phyloP scores from a whole-genome alignment of 2,888 invertebrate species.

The Rhyacophila evoluta region DNA sequence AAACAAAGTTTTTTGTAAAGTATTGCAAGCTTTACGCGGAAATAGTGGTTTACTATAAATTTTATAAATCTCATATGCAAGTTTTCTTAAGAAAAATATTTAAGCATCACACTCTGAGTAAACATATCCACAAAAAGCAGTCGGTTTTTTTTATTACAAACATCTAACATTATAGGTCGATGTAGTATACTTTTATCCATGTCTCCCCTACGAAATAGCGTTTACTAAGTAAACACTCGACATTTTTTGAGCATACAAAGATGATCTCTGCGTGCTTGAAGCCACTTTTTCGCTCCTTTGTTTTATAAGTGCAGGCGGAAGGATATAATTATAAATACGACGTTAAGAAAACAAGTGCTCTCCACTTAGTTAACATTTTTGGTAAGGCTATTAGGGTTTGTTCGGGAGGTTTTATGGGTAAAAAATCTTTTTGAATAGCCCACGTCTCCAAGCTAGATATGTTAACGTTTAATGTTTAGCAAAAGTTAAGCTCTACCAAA shows the following conservation, averaged over 20 bases:
- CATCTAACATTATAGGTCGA: constrained; percentile 3
- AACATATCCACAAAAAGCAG: background rate
- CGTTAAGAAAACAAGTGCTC: background rate
- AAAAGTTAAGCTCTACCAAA: no score
- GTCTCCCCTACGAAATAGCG: constrained; percentile 26
- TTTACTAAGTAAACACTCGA: constrained; percentile 47
- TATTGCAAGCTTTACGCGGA: no score
- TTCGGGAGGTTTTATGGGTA: background rate
- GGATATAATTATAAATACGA: constrained; percentile 40
- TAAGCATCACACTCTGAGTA: background rate
- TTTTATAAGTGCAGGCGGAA: constrained; percentile 34
- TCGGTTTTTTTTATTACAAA: constrained; percentile 2
- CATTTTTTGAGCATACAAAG: constrained; percentile 45
- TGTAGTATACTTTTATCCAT: background rate
- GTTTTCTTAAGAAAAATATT: no score
- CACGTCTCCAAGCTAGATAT: no score
- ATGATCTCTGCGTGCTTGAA: constrained; percentile 28
- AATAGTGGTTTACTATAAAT: no score
- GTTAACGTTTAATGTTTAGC: no score
- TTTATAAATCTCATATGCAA: no score
- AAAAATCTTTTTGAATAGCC: no score
- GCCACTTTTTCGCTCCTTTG: constrained; percentile 47
- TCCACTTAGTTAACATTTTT: background rate
- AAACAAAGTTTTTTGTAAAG: no score
- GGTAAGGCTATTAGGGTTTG: background rate